Conservation (phyloP, 2,888 invertebrate genomes). For the Pseudococcus longispinus region DNA sequence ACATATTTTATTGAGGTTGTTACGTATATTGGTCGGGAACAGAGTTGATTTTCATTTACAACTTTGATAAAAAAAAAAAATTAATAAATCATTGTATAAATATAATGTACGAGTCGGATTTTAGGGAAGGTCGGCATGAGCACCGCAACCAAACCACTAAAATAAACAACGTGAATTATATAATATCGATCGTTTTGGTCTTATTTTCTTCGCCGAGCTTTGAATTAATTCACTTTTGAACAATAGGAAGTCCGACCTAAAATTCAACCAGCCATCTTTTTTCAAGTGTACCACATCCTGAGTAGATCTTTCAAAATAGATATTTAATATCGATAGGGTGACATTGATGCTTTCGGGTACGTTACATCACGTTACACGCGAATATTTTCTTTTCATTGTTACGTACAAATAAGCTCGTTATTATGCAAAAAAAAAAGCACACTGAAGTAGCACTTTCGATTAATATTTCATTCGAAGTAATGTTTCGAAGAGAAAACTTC, state of each 20-base stretch:
- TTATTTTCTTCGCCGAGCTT: slow-evolving; percentile 4
- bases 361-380: neutral
- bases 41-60: neutral
- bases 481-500: too few species aligned
- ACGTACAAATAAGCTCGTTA: neutral
- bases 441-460: neutral
- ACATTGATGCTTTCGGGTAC: neutral
- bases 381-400: neutral
- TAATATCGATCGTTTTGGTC: slow-evolving; percentile 25
- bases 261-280: neutral
- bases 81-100: neutral
- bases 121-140: neutral
- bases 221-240: slow-evolving; percentile 30
- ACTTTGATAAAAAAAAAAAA: neutral
- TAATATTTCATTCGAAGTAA: neutral
- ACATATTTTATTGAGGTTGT: neutral
- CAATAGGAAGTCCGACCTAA: slow-evolving; percentile 32
- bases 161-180: slow-evolving; percentile 1
- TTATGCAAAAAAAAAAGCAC: neutral
- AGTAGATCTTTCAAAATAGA: neutral
- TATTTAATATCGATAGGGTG: neutral
- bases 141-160: neutral
- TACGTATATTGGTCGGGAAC: too few species aligned
- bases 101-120: neutral
- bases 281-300: slow-evolving; percentile 22